phyloP scores from a whole-genome alignment of 2,113 vertebrate species.

The Corythaixoides concolor region DNA sequence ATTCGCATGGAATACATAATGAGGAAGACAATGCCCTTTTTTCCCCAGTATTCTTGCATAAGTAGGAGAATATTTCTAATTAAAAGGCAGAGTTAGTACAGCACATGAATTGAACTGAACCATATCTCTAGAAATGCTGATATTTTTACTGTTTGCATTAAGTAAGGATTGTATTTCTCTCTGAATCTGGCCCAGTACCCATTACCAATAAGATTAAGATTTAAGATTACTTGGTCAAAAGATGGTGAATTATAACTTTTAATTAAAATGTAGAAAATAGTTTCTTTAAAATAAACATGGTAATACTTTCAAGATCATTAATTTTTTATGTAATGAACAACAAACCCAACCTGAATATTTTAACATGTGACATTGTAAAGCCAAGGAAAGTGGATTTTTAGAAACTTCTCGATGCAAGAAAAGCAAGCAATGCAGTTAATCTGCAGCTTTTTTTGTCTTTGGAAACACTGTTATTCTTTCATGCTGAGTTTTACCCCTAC shows the following conservation, averaged over 20 bases:
- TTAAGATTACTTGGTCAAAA: conserved; percentile 76
- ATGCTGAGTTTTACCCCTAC: not conserved
- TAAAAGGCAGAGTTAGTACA: conserved; percentile 73
- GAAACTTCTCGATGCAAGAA: not conserved
- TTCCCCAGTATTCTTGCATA: conserved; percentile 68
- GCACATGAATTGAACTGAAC: conserved; percentile 69
- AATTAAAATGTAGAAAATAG: conserved; percentile 76
- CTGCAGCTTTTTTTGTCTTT: not conserved
- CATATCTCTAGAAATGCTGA: conserved; percentile 71
- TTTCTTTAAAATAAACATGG: conserved; percentile 76
- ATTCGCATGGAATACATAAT: conserved; percentile 69
- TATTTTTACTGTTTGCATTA: conserved; percentile 79
- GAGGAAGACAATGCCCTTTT: conserved; percentile 67
- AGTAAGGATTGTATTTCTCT: conserved; percentile 77
- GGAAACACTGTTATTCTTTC: not conserved
- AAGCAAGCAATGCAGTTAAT: not conserved
- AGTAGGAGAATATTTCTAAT: conserved; percentile 76
- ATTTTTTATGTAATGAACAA: conserved; percentile 66
- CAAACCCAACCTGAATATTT: conserved; percentile 70
- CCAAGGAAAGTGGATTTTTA: conserved; percentile 14
- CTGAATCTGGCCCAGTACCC: conserved; percentile 64
- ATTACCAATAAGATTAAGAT: conserved; percentile 77
- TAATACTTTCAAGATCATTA: conserved; percentile 69
- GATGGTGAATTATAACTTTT: conserved; percentile 79
- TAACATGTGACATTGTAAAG: conserved; percentile 24